These are phyloP conservation scores for Gobionotothen gibberifrons DNA, from an alignment of 2,797 vertebrate species.

Conservation along the genomic window DNA sequence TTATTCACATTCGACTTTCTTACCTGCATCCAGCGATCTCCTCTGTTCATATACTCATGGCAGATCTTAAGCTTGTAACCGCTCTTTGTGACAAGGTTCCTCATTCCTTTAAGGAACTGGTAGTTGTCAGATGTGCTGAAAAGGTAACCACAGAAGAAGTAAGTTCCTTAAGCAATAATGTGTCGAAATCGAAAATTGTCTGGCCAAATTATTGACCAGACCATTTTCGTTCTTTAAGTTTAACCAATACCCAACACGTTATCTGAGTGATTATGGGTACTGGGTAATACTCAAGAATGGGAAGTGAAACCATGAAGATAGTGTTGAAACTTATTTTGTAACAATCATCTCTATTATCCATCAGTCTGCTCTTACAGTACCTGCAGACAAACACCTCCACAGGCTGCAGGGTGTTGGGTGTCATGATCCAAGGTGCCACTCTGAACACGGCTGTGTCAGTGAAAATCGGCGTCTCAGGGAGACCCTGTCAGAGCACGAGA, in stretches of 20 bases:
- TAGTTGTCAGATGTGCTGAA: slow-evolving; percentile 85
- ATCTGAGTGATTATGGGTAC: neutral
- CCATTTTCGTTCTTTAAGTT: too few species aligned
- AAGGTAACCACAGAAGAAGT: slow-evolving; percentile 7
- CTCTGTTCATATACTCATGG: slow-evolving; percentile 76
- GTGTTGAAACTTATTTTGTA: neutral
- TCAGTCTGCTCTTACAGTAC: slow-evolving; percentile 51
- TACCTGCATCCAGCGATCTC: slow-evolving; percentile 96
- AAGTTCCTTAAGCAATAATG: neutral
- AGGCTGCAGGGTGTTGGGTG: slow-evolving; percentile 90
- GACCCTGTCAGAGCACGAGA: slow-evolving; percentile 70
- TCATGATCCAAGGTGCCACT: slow-evolving; percentile 96
- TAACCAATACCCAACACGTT: neutral
- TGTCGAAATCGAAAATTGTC: neutral
- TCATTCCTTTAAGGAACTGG: slow-evolving; percentile 85
- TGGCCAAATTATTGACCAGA: too few species aligned
- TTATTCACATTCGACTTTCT: neutral
- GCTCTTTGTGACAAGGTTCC: slow-evolving; percentile 71
- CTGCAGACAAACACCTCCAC: slow-evolving; percentile 91
- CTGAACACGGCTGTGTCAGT: slow-evolving; percentile 89
- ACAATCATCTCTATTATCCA: slow-evolving; percentile 26
- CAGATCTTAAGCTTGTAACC: slow-evolving; percentile 86
- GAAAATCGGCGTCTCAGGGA: slow-evolving; percentile 88
- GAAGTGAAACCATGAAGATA: neutral
- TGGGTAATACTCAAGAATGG: neutral